Conservation (phyloP, 2,888 invertebrate genomes). For the Prostheceraeus crozeri region DNA sequence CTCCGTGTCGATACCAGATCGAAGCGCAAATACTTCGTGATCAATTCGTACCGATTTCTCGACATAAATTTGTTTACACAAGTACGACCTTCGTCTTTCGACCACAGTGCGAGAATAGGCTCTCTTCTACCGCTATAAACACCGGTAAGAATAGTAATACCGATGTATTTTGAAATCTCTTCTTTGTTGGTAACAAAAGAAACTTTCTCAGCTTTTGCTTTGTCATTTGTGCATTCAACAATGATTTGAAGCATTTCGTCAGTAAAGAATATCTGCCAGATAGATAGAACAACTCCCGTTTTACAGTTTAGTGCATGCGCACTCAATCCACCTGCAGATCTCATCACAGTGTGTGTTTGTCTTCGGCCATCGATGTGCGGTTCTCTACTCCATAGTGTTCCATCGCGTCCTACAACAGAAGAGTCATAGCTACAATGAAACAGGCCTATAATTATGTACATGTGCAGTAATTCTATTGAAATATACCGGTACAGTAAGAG, state of each 20-base stretch:
- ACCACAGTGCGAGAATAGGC: background rate
- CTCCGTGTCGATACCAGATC: background rate
- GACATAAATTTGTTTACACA: conserved; percentile 16
- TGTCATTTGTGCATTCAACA: background rate
- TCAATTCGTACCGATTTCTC: conserved; percentile 7
- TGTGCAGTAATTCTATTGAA: no score
- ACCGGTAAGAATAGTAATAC: conserved; percentile 1
- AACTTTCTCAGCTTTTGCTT: no score
- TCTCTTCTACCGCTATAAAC: background rate
- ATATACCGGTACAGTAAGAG: no score
- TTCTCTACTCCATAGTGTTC: no score
- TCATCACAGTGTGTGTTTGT: conserved; percentile 1
- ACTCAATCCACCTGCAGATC: background rate
- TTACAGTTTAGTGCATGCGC: background rate
- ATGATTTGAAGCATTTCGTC: background rate
- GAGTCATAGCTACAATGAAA: no score
- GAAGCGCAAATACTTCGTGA: conserved; percentile 9
- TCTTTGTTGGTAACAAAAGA: background rate
- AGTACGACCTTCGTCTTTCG: background rate
- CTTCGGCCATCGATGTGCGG: no score
- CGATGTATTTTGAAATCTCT: no score
- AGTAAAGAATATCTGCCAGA: background rate
- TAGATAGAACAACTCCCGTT: background rate
- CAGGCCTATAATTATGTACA: no score
- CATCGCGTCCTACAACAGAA: no score